phyloP scores from a whole-genome alignment of 2,797 vertebrate genomes.

The Channallabes apus region DNA sequence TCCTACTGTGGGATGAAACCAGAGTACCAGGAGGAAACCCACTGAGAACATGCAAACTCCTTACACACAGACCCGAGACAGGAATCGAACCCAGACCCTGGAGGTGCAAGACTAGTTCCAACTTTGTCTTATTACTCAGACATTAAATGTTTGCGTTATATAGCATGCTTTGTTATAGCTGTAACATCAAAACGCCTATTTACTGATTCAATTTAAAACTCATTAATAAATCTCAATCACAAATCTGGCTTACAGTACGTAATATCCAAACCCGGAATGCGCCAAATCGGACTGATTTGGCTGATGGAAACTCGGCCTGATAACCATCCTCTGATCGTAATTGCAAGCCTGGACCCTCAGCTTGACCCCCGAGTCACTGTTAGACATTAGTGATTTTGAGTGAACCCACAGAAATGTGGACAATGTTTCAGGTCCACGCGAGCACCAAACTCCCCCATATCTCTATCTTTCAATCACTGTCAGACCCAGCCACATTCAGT shows the following conservation, averaged over 20 bases:
- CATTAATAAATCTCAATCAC: not conserved
- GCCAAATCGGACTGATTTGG: not conserved
- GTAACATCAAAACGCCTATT: not conserved
- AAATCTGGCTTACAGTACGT: too few relatives aligned
- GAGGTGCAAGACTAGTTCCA: too few relatives aligned
- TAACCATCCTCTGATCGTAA: not conserved
- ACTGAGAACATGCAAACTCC: too few relatives aligned
- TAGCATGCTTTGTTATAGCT: not conserved
- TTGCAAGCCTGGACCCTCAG: not conserved
- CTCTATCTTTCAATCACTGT: constrained; percentile 25
- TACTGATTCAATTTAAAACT: not conserved
- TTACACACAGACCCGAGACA: too few relatives aligned
- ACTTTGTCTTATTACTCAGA: not conserved
- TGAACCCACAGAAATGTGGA: not conserved
- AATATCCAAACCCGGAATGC: not conserved
- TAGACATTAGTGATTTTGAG: not conserved
- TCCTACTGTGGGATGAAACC: too few relatives aligned
- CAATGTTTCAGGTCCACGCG: not conserved
- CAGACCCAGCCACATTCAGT: not conserved
- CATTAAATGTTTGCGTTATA: not conserved
- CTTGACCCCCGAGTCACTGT: too few relatives aligned
- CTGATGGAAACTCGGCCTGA: not conserved
- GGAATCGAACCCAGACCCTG: too few relatives aligned
- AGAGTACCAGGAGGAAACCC: too few relatives aligned
- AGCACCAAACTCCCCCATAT: not conserved